Evolutionary conservation across 2,888 invertebrate genomes (phyloP), one percentile per base, ranked within the genome.

Genomic region (Leptinotarsa haldemani): DNA sequence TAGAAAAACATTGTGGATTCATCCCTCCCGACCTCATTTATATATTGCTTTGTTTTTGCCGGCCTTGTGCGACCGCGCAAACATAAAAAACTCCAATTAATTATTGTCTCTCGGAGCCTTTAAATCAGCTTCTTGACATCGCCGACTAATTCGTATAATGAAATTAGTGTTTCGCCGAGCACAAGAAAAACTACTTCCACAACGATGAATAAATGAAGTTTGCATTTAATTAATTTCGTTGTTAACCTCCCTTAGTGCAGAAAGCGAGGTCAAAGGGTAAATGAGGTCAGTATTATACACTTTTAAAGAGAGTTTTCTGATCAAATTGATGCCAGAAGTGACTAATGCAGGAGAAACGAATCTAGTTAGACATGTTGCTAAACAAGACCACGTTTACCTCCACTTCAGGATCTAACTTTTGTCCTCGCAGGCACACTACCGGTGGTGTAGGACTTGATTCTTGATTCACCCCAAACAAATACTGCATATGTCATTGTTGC

Each of bases 81-180:
- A 74, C 74, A 70, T 71, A 74, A 22, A 56, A 77, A 77, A 73
- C 74, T 72, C 64, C 70, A 78, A 78, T 80, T 79, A 79, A 79
- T 80, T 69, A 74, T 68, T 74, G 76, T 77, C 74, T 68, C 63
- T 72, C 70, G 78, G 76, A 71, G 74, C 77, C 74, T 78, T 74
- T 50, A 71, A 66, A 46, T 64, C 66, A 30, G 74, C 68, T 73
- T 72, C 77, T 75, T 70, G 76, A 78, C 79, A 76, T 74, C 72
- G 71, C 66, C 74, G 77, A 79, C 79, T 78, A 79, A 80, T 79
- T 78, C 75, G 73, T 52, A 70, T 76, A 79, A 80, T 80, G 77
- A 79, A 80, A 80, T 80, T 79, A 74, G 76, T 77, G 74, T 77
- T 74, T 73, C 76, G 71, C 5, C 15, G 48, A 69, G 40, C 64